A percentile compares a stretch with the other conserved stretches of the same genome.
Conservation (phyloP, 37 sponge, comb jelly and placozoan species). For the Cliona cf. orientalis region DNA sequence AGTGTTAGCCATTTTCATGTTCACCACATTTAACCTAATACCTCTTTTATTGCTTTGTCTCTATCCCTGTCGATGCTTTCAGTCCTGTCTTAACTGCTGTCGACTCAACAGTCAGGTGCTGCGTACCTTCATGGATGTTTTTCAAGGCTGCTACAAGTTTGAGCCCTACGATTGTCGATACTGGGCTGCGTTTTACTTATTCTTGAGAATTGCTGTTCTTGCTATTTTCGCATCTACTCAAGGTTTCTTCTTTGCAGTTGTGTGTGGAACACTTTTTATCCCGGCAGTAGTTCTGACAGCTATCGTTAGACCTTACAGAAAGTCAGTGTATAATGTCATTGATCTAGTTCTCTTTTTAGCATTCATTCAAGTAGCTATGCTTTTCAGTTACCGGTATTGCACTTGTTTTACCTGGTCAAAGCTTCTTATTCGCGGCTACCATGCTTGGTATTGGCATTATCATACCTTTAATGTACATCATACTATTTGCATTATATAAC, state of each 20-base stretch:
- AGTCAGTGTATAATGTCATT: not conserved
- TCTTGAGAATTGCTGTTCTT: not conserved
- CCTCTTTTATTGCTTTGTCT: conserved; percentile 17
- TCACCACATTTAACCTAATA: not conserved
- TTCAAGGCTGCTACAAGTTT: conserved; percentile 17
- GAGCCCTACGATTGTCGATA: conserved; percentile 8
- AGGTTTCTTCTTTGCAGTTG: not conserved
- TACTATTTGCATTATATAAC: too few relatives aligned
- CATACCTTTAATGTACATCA: too few relatives aligned
- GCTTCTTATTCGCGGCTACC: too few relatives aligned
- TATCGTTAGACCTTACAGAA: not conserved
- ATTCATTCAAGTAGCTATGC: too few relatives aligned
- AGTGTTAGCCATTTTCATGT: conserved; percentile 3
- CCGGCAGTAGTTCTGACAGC: not conserved
- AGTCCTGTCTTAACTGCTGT: not conserved
- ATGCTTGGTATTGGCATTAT: too few relatives aligned
- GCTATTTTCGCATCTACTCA: not conserved
- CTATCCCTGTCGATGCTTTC: conserved; percentile 22
- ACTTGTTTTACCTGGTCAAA: too few relatives aligned
- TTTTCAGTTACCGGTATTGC: too few relatives aligned
- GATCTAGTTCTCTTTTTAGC: not conserved
- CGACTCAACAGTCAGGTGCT: not conserved
- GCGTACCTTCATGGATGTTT: conserved; percentile 11
- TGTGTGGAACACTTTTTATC: not conserved
- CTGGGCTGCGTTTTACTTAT: conserved; percentile 8